Base-by-base conservation (phyloP, 2,113 vertebrate species). In the Willisornis vidua region DNA sequence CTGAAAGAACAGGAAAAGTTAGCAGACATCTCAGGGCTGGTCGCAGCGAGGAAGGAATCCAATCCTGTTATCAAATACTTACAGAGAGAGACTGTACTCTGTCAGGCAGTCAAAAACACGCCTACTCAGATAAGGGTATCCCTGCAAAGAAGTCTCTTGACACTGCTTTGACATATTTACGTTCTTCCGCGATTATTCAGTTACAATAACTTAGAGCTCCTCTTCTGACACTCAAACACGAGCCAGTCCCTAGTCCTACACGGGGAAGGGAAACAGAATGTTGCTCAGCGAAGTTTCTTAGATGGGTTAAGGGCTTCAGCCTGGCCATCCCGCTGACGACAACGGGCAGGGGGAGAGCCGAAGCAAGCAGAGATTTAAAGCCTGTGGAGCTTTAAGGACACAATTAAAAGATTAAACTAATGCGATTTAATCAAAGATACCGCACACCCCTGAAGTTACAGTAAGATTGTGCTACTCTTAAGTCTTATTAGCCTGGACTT, bases 101-200 rank as follows among this genome's bases (percentile, higher is more conserved):
- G 29, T 87, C 94, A 94, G 76, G 73, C 93, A 96, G 90, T 90
- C 88, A 89, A 35, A 95, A 93, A 95, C 85, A 94, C 92, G 70
- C 96, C 96, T 85, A 96, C 96, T 92, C 96, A 89, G 96, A 87
- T 75, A 94, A 95, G 93, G 90, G 90, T 87, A 93, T 95, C 96
- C 96, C 94, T 87, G 93, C 66, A 75, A 90, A 92, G 83, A 87
- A 94, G 90, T 97, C 96, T 95, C 90, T 84, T 94, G 96, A 94
- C 96, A 97, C 71, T 54, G 76, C 93, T 96, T 89, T 95, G 94
- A 96, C 94, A 96, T 88, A 96, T 94, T 93, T 93, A 93, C 54
- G 43, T 92, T 95, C 90, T 85, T 61, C 49, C 5, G 11, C 11
- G 65, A 91, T 89, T 80, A 86, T 88, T 88, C 92, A 63, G 90